These are phyloP conservation scores for Zaprionus tsacasi DNA, from an alignment of 1,140 invertebrate genomes.

Conservation along the genomic window DNA sequence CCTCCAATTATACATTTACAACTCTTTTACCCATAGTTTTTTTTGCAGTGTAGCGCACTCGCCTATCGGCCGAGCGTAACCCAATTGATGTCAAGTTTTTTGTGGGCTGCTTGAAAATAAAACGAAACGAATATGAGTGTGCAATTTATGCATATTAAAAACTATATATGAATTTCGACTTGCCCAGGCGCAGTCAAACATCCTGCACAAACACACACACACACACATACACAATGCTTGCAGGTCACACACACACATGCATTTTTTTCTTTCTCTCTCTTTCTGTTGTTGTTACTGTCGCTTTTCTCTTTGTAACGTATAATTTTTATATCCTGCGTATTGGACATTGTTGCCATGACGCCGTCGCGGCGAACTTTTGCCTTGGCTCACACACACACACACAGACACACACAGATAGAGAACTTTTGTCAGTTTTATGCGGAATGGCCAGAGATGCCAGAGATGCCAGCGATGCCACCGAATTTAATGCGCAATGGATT, in stretches of 20 bases:
- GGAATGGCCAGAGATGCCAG: constrained; percentile 35
- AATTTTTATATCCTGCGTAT: constrained; percentile 53
- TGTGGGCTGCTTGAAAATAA: constrained; percentile 26
- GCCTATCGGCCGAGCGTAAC: not conserved
- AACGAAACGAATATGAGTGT: constrained; percentile 52
- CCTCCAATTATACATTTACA: no score
- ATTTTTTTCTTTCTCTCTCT: constrained; percentile 15
- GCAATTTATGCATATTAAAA: constrained; percentile 75
- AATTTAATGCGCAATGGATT: constrained; percentile 70
- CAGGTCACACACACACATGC: constrained; percentile 26
- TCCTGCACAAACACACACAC: no score
- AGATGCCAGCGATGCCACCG: constrained; percentile 47
- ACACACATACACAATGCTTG: constrained; percentile 3
- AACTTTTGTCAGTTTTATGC: constrained; percentile 52
- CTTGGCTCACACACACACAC: constrained; percentile 18
- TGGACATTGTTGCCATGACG: constrained; percentile 44
- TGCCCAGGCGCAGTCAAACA: constrained; percentile 15
- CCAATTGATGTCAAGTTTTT: not conserved
- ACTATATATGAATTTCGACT: constrained; percentile 40
- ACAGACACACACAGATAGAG: not conserved
- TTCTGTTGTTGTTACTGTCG: constrained; percentile 6
- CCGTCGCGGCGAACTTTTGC: constrained; percentile 34
- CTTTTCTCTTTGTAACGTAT: constrained; percentile 36
- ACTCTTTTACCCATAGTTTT: not conserved
- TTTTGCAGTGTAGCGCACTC: constrained; percentile 8